phyloP scores from a whole-genome alignment of 2,113 vertebrate species.

The Anoplopoma fimbria region DNA sequence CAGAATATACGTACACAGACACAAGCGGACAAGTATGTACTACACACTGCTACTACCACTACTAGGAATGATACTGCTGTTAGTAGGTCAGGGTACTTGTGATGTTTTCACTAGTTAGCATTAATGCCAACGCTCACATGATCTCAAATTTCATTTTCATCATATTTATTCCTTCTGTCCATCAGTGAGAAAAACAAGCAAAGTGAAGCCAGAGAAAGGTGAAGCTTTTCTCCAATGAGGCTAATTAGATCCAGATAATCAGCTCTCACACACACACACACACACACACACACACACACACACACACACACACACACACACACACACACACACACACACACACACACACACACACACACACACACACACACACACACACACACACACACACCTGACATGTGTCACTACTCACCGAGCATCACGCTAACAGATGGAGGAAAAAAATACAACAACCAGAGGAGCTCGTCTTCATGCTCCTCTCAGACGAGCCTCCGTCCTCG shows the following conservation, averaged over 20 bases:
- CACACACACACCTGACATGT: neutral
- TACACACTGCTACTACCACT: neutral
- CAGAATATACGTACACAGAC: too few species aligned
- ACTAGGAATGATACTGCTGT: fast-evolving
- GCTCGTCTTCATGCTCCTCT: conserved; percentile 45
- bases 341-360: conserved; percentile 12
- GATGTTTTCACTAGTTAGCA: neutral
- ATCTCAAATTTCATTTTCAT: neutral
- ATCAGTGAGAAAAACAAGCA: neutral
- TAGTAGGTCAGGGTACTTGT: too few species aligned
- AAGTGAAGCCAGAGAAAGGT: neutral
- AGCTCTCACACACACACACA: neutral
- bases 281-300: conserved; percentile 17
- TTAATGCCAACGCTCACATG: neutral
- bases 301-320: conserved; percentile 1
- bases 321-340: neutral
- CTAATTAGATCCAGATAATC: conserved; percentile 14
- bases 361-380: conserved; percentile 6
- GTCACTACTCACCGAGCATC: conserved; percentile 62
- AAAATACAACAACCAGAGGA: conserved; percentile 15
- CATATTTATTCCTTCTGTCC: neutral
- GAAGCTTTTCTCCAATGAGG: conserved; percentile 8
- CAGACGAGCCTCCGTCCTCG: conserved; percentile 12
- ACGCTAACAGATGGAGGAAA: neutral
- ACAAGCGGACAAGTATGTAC: too few species aligned